A percentile compares a stretch with the other conserved stretches of the same genome.
These are phyloP conservation scores for Eidolon helvum DNA, from an alignment of 2,113 vertebrate species.

Conservation along the genomic window DNA sequence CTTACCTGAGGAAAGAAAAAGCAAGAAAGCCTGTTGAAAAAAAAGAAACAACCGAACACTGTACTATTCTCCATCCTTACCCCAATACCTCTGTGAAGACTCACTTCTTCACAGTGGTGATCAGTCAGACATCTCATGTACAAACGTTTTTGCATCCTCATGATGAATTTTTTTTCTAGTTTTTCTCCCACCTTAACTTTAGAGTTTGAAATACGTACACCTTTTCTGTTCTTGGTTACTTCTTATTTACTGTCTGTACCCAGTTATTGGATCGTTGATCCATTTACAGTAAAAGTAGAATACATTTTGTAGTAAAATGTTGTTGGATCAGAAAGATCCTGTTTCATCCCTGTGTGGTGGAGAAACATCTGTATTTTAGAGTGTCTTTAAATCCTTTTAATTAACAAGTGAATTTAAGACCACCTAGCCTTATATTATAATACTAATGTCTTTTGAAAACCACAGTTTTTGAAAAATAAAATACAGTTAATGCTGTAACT, in stretches of 20 bases:
- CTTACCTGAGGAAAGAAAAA: neutral
- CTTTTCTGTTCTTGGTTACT: neutral
- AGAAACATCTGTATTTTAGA: slow-evolving; percentile 4
- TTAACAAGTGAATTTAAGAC: slow-evolving; percentile 36
- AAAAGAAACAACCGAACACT: neutral
- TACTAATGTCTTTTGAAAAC: slow-evolving; percentile 43
- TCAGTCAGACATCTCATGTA: neutral
- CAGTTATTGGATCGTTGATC: slow-evolving; percentile 22
- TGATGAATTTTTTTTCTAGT: neutral
- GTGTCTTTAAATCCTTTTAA: neutral
- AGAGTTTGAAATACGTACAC: neutral
- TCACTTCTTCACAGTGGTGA: neutral
- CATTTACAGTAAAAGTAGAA: neutral
- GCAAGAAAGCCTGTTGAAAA: neutral
- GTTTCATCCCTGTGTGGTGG: neutral
- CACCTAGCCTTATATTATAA: slow-evolving; percentile 63
- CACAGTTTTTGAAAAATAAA: slow-evolving; percentile 60
- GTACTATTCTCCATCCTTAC: neutral
- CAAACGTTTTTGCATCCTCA: neutral
- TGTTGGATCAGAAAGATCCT: neutral
- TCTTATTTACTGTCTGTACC: neutral
- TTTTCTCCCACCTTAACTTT: neutral
- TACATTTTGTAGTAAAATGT: neutral
- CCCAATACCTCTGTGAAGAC: neutral
- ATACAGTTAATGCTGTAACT: slow-evolving; percentile 41